Conservation (phyloP, 2,888 invertebrate species). For the Hydrotaea diabolus region DNA sequence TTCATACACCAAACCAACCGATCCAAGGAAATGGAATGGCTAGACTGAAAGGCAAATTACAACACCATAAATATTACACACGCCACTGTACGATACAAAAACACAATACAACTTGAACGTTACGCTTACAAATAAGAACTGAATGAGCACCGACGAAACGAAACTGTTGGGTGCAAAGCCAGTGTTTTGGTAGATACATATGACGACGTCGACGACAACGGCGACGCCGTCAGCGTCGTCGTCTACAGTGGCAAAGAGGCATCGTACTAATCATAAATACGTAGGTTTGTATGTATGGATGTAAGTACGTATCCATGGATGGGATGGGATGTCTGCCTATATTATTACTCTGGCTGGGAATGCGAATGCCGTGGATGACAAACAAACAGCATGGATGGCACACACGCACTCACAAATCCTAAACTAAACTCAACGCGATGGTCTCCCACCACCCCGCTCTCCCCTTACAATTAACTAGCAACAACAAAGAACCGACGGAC, state of each 20-base stretch:
- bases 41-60: background rate
- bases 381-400: background rate
- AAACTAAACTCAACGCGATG: background rate
- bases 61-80: conserved; percentile 33
- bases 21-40: background rate
- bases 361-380: background rate
- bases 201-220: conserved; percentile 18
- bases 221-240: background rate
- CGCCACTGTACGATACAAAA: conserved; percentile 26
- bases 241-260: background rate
- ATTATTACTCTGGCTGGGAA: conserved; percentile 19
- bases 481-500: too few relatives aligned
- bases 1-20: conserved; percentile 13
- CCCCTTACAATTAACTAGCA: too few relatives aligned
- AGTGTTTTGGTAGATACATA: conserved; percentile 62
- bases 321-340: conserved; percentile 23
- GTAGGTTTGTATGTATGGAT: background rate
- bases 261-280: background rate
- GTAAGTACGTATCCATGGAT: too few relatives aligned
- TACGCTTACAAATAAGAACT: conserved; percentile 66
- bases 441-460: background rate
- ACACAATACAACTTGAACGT: conserved; percentile 61
- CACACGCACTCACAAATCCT: background rate
- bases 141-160: conserved; percentile 57
- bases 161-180: conserved; percentile 65